phyloP scores from a whole-genome alignment of 2,888 invertebrate species.

The Eupsilia transversa region DNA sequence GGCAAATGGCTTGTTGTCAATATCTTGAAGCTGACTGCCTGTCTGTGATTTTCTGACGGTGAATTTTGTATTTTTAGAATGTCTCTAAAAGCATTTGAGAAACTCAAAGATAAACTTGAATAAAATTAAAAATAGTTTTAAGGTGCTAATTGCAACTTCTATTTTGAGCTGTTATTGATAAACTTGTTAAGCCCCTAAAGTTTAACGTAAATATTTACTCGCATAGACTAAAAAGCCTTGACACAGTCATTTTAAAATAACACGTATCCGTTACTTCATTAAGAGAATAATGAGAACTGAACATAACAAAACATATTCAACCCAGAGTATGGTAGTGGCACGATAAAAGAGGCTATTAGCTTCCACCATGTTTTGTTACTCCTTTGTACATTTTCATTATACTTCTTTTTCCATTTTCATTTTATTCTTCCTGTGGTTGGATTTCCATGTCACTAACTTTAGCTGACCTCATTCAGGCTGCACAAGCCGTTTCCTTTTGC shows the following conservation, averaged over 20 bases:
- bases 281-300: slow-evolving; percentile 19
- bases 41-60: neutral
- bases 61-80: neutral
- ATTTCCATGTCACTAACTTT: slow-evolving; percentile 7
- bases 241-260: slow-evolving; percentile 37
- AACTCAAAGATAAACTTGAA: neutral
- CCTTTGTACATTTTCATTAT: neutral
- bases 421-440: neutral
- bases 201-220: slow-evolving; percentile 9
- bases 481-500: neutral
- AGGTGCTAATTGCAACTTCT: slow-evolving; percentile 16
- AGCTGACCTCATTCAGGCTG: neutral
- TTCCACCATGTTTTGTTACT: neutral
- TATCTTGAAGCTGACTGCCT: neutral
- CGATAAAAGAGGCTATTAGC: neutral
- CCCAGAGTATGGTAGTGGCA: too few species aligned
- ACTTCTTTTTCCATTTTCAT: neutral
- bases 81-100: neutral
- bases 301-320: neutral
- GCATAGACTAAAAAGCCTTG: slow-evolving; percentile 29
- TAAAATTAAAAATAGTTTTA: neutral
- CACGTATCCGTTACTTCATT: slow-evolving; percentile 10
- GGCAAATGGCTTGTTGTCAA: too few species aligned
- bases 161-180: slow-evolving; percentile 33
- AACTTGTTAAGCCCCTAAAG: slow-evolving; percentile 24